phyloP scores from a whole-genome alignment of 2,888 invertebrate species.

The Eupithecia exiguata region DNA sequence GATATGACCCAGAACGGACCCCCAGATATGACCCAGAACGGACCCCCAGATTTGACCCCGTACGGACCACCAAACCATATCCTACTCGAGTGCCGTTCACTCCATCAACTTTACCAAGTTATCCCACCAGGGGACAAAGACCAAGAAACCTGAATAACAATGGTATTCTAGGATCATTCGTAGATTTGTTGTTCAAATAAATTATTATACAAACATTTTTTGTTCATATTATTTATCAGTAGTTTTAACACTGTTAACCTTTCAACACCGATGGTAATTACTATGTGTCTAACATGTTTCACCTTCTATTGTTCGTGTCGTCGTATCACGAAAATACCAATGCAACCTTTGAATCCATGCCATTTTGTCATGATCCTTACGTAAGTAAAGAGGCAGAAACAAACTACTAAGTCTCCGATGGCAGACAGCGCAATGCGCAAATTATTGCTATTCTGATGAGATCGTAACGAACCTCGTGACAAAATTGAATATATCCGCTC shows the following conservation, averaged over 20 bases:
- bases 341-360: constrained; percentile 53
- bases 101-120: constrained; percentile 34
- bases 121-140: constrained; percentile 48
- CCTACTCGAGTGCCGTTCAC: constrained; percentile 25
- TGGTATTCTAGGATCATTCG: constrained; percentile 69
- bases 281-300: constrained; percentile 33
- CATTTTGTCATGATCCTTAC: constrained; percentile 51
- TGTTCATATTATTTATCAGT: constrained; percentile 13
- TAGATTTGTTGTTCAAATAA: constrained; percentile 73
- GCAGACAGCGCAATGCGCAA: constrained; percentile 40
- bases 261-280: constrained; percentile 17
- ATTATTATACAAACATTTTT: constrained; percentile 46
- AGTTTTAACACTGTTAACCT: constrained; percentile 18
- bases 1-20: constrained; percentile 35
- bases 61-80: neutral
- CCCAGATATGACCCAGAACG: constrained; percentile 8
- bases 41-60: no score
- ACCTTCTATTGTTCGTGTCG: constrained; percentile 48
- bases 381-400: constrained; percentile 37
- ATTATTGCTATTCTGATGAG: constrained; percentile 50
- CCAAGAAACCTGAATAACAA: constrained; percentile 53
- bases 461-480: constrained; percentile 64
- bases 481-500: constrained; percentile 54
- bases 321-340: constrained; percentile 52
- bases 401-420: constrained; percentile 27